Evolutionary conservation across 2,797 vertebrate genomes (phyloP).

Genomic region (Microctenopoma steveboyesi): DNA sequence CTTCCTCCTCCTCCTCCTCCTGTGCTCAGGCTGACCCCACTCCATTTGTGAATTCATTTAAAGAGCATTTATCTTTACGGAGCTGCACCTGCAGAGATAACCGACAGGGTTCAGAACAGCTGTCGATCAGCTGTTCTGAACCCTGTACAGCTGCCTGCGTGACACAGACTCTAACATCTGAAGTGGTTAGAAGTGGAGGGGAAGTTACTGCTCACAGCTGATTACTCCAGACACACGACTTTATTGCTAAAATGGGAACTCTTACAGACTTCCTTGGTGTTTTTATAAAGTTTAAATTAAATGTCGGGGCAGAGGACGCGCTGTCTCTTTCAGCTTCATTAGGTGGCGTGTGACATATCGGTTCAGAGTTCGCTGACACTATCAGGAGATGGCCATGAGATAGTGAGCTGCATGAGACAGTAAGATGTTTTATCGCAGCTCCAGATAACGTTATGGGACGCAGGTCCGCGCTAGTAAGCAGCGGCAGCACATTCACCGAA

Average conservation of each 20-base stretch:
- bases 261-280: too few relatives aligned
- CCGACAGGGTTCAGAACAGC: too few relatives aligned
- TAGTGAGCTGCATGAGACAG: not conserved
- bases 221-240: not conserved
- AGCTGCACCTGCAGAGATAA: conserved; percentile 16
- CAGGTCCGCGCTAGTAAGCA: not conserved
- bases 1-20: not conserved
- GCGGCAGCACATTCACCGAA: too few relatives aligned
- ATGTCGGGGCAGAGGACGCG: too few relatives aligned
- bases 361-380: rapidly evolving
- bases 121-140: not conserved
- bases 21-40: not conserved
- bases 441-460: not conserved
- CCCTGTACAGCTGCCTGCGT: not conserved
- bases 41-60: not conserved
- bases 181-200: not conserved
- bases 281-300: too few relatives aligned
- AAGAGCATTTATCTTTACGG: not conserved
- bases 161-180: not conserved
- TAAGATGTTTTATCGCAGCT: not conserved
- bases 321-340: not conserved
- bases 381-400: not conserved
- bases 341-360: not conserved
- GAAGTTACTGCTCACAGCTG: not conserved
- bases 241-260: not conserved